Conservation (phyloP, 2,888 invertebrate species). For the Acanthosepion esculentum region DNA sequence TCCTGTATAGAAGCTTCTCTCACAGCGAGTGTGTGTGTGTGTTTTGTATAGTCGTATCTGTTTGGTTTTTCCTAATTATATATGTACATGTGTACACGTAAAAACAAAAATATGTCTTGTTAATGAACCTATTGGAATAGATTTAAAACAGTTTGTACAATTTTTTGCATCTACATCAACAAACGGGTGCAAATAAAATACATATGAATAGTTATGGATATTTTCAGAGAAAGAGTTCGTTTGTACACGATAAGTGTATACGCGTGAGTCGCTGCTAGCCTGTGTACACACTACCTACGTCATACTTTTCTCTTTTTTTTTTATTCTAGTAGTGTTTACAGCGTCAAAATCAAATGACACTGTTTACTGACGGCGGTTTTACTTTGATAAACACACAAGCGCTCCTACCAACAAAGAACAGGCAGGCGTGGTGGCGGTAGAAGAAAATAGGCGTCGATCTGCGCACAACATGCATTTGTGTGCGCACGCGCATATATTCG, state of each 20-base stretch:
- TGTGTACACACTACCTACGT: background rate
- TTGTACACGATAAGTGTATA: background rate
- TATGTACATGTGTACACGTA: background rate
- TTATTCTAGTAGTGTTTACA: background rate
- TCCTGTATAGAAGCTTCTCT: background rate
- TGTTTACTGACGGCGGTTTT: background rate
- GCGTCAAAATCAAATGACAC: background rate
- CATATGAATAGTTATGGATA: background rate
- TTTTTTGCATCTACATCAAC: background rate
- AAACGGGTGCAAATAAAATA: background rate
- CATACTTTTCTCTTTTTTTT: background rate
- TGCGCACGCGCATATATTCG: background rate
- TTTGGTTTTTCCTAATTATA: background rate
- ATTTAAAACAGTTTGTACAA: background rate
- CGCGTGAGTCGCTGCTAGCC: background rate
- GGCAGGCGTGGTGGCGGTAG: background rate
- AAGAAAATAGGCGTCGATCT: background rate
- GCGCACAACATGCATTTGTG: background rate
- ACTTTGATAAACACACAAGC: background rate
- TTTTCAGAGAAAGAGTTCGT: background rate
- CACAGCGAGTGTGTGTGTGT: background rate
- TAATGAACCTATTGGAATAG: background rate
- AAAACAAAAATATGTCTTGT: background rate
- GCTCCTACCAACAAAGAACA: background rate
- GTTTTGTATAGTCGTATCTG: background rate